These are phyloP conservation scores for Tethea ocularis DNA, from an alignment of 2,888 invertebrate genomes.

Conservation along the genomic window DNA sequence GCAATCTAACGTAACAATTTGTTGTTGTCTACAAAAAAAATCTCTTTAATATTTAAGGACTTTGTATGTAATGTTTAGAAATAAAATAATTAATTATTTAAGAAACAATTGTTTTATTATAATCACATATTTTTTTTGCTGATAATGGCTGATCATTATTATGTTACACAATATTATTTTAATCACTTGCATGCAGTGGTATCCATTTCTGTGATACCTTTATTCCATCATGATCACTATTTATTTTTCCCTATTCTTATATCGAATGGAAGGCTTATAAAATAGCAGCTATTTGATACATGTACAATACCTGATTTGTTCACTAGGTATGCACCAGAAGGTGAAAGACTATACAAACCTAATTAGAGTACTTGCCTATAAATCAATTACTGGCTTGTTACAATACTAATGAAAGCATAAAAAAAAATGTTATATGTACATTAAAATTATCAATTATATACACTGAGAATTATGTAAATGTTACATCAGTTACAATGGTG, in stretches of 20 bases:
- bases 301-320: background rate
- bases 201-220: too few relatives aligned
- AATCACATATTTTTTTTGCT: background rate
- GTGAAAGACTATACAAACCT: too few relatives aligned
- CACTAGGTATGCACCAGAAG: background rate
- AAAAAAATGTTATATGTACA: background rate
- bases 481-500: background rate
- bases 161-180: too few relatives aligned
- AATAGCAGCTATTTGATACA: too few relatives aligned
- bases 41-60: constrained; percentile 47
- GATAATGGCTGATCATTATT: too few relatives aligned
- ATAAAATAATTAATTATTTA: constrained; percentile 42
- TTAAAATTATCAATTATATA: background rate
- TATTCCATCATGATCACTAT: too few relatives aligned
- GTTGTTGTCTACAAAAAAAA: constrained; percentile 14
- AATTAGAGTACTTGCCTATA: too few relatives aligned
- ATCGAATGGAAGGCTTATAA: too few relatives aligned
- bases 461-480: background rate
- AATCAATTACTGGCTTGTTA: too few relatives aligned
- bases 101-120: constrained; percentile 1
- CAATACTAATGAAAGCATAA: too few relatives aligned
- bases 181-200: too few relatives aligned
- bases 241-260: too few relatives aligned
- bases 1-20: background rate
- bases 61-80: constrained; percentile 64